Evolutionary conservation across 2,888 invertebrate genomes (phyloP).

Genomic region (Drosophila infuscata): DNA sequence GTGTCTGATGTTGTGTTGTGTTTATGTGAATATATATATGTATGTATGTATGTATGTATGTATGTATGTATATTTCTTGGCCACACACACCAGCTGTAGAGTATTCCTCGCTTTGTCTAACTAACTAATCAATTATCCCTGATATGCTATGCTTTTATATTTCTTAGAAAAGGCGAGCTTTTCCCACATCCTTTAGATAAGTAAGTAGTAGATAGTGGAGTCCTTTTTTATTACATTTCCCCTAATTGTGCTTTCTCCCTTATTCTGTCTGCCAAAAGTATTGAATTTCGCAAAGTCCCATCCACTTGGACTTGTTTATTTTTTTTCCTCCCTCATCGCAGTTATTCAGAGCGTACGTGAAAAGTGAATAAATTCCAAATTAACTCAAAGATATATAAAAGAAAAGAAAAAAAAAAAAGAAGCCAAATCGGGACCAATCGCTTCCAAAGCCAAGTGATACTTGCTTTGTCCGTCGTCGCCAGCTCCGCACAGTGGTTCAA

Average conservation of each 20-base stretch:
- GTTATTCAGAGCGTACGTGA: not conserved
- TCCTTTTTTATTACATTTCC: not conserved
- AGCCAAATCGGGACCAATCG: not conserved
- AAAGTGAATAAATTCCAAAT: conserved; percentile 1
- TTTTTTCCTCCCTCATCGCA: not conserved
- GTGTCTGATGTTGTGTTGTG: too few species aligned
- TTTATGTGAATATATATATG: not conserved
- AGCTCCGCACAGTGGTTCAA: not conserved
- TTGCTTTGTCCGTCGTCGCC: not conserved
- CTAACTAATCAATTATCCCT: not conserved
- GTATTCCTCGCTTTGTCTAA: not conserved
- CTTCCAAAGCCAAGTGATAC: not conserved
- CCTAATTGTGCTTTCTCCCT: not conserved
- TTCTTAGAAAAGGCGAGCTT: not conserved
- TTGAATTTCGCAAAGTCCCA: not conserved
- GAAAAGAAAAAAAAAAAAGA: not conserved
- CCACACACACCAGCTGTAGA: too few species aligned
- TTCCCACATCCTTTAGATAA: not conserved
- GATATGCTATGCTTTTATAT: not conserved
- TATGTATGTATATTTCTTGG: too few species aligned
- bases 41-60: too few species aligned
- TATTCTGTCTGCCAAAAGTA: not conserved
- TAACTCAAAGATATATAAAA: not conserved
- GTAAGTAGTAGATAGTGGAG: not conserved
- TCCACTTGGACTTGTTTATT: not conserved